Evolutionary conservation across 2,888 invertebrate genomes (phyloP), one percentile per base, ranked within the genome.

Genomic region (Uropetala carovei): DNA sequence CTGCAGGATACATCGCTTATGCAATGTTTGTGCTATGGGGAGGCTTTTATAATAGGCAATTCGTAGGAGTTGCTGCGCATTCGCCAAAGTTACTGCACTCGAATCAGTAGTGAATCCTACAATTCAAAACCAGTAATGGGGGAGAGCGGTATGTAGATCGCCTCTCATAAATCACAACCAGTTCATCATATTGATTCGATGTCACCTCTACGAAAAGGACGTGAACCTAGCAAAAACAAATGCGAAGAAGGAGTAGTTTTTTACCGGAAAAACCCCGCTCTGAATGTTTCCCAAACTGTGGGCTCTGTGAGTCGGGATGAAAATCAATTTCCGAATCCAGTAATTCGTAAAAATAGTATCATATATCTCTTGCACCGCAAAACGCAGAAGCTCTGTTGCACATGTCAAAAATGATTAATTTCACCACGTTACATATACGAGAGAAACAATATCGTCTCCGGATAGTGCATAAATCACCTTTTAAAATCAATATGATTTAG

Each of bases 281-380:
- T 30, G 86, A 60, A 22, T 30, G 86, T 60, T 58, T 58, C 58
- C 58, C 86, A 57, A 75, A 27, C 84, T 27, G 89, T 57, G 82
- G 18, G 9, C 27, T 8, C 92, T 68, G 16, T 18, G 59, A 64
- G 64, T 56, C 64, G n/a, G 43, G 18, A n/a, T 4, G 89, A n/a
- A 89, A 64, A 64, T 89, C 89, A 89, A 89, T 89, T 89, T 89
- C 89, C 89, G 64, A 89, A 64, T 43, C 56, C 89, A 89, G 89
- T 89, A 89, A 89, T 89, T 89, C 89, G 89, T 89, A 89, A 89
- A 89, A 89, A 89, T 30, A 89, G 89, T 60, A 9, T 18, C 64
- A 30, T 86, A 27, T 30, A 30, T 89, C 64, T 11, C 64, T 22
- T 30, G n/a, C 64, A 16, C 86, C 30, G n/a, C 64, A 64, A 64